These are phyloP conservation scores for Anoplius nigerrimus DNA, from an alignment of 2,888 invertebrate genomes.

Conservation along the genomic window DNA sequence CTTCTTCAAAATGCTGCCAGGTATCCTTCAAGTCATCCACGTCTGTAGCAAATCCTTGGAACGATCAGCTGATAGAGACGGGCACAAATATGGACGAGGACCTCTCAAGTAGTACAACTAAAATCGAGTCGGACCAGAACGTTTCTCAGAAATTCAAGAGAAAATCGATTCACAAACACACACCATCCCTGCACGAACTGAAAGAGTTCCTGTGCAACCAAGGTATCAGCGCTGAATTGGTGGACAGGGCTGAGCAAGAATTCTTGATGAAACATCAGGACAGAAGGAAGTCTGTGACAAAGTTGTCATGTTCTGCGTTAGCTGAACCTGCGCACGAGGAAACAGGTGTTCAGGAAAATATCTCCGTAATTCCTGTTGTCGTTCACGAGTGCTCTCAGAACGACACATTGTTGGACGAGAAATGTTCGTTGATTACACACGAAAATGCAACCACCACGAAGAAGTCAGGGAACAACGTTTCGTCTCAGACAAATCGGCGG, in stretches of 20 bases:
- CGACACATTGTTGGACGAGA: too few relatives aligned
- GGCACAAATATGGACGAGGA: neutral
- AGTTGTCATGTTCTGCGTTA: too few relatives aligned
- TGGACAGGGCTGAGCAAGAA: slow-evolving; percentile 23
- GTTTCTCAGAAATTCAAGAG: neutral
- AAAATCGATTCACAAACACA: slow-evolving; percentile 4
- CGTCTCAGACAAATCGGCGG: slow-evolving; percentile 13
- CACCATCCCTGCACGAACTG: slow-evolving; percentile 8
- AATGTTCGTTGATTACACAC: neutral
- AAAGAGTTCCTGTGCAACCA: slow-evolving; percentile 31
- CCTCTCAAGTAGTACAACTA: neutral
- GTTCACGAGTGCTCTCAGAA: too few relatives aligned
- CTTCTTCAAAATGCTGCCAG: neutral
- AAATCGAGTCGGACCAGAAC: neutral
- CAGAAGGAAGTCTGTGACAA: neutral
- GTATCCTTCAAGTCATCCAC: neutral
- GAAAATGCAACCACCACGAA: slow-evolving; percentile 2
- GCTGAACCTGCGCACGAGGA: too few relatives aligned
- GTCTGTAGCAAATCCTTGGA: neutral
- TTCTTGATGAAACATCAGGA: slow-evolving; percentile 10
- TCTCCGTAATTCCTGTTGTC: neutral
- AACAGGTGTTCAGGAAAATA: too few relatives aligned
- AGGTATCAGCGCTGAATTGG: slow-evolving; percentile 13
- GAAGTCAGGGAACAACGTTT: slow-evolving; percentile 6
- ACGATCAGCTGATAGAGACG: neutral